Evolutionary conservation across 1,140 invertebrate genomes (phyloP).

Genomic region (Tribolium madens): DNA sequence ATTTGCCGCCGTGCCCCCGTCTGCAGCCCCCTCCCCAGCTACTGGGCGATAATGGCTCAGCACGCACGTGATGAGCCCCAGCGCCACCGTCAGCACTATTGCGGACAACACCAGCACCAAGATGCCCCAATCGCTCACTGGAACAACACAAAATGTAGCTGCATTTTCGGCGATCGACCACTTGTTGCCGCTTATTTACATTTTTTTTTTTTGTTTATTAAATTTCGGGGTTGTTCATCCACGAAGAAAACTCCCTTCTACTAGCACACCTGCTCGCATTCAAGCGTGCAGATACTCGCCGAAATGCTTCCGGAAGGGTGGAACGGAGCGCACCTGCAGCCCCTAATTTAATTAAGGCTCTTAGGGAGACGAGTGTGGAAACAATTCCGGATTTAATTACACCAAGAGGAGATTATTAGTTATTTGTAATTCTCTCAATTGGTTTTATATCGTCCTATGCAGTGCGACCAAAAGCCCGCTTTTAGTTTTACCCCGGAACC

Average conservation of each 20-base stretch:
- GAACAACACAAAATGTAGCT: conserved; percentile 37
- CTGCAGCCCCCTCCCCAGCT: conserved; percentile 48
- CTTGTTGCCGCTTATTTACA: conserved; percentile 2
- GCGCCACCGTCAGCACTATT: conserved; percentile 56
- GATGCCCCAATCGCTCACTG: conserved; percentile 53
- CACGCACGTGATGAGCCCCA: conserved; percentile 61
- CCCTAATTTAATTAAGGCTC: conserved; percentile 8
- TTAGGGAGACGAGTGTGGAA: not conserved
- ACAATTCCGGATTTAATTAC: conserved; percentile 1
- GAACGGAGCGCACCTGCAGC: not conserved
- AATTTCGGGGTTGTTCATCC: not conserved
- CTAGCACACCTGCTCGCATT: not conserved
- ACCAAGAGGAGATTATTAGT: not conserved
- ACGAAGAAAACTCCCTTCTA: too few species aligned
- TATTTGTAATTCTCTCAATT: too few species aligned
- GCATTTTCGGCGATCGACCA: not conserved
- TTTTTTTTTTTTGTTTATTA: not conserved
- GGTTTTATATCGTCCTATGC: too few species aligned
- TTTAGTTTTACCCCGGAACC: too few species aligned
- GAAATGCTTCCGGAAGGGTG: conserved; percentile 3
- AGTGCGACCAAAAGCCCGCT: too few species aligned
- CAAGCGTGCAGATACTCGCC: not conserved
- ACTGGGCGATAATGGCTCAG: conserved; percentile 57
- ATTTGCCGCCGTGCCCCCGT: conserved; percentile 55
- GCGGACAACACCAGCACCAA: conserved; percentile 57